phyloP scores from a whole-genome alignment of 1,140 invertebrate species.

The Hyposmocoma kahamanoa region DNA sequence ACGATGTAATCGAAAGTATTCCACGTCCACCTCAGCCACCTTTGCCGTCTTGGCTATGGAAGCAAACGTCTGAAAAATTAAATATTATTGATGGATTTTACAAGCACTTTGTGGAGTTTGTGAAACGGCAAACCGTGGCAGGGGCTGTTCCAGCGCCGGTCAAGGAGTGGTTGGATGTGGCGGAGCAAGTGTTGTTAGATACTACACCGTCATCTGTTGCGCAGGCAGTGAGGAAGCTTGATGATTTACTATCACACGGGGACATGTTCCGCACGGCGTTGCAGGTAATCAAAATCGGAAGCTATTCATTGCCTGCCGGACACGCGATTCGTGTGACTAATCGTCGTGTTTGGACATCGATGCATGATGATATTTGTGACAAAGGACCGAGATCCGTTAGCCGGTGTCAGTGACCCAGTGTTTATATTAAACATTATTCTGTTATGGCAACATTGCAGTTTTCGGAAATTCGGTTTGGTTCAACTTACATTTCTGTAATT shows the following conservation, averaged over 20 bases:
- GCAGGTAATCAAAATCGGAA: constrained; percentile 74
- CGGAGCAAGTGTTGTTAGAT: constrained; percentile 76
- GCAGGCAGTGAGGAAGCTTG: constrained; percentile 64
- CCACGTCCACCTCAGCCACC: constrained; percentile 51
- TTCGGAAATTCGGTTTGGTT: too few relatives aligned
- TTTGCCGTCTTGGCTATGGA: constrained; percentile 75
- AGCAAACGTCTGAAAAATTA: constrained; percentile 69
- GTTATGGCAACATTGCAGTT: too few relatives aligned
- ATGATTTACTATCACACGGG: constrained; percentile 73
- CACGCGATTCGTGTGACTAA: constrained; percentile 5
- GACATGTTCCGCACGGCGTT: constrained; percentile 77
- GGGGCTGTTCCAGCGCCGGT: constrained; percentile 61
- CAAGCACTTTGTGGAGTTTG: constrained; percentile 75
- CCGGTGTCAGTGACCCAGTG: neutral
- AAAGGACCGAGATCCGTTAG: neutral
- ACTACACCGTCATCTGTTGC: constrained; percentile 72
- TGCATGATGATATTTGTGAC: too few relatives aligned
- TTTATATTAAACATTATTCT: too few relatives aligned
- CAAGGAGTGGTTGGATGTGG: constrained; percentile 77
- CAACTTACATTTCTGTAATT: too few relatives aligned
- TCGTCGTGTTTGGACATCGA: too few relatives aligned
- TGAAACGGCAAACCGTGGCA: constrained; percentile 66
- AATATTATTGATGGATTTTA: constrained; percentile 75
- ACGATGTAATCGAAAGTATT: constrained; percentile 58
- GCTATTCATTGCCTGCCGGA: neutral